Percentiles rank a stretch among this genome's conserved stretches.
Evolutionary conservation across 1,140 invertebrate species (phyloP).

Genomic region (Caenorhabditis brenneri): DNA sequence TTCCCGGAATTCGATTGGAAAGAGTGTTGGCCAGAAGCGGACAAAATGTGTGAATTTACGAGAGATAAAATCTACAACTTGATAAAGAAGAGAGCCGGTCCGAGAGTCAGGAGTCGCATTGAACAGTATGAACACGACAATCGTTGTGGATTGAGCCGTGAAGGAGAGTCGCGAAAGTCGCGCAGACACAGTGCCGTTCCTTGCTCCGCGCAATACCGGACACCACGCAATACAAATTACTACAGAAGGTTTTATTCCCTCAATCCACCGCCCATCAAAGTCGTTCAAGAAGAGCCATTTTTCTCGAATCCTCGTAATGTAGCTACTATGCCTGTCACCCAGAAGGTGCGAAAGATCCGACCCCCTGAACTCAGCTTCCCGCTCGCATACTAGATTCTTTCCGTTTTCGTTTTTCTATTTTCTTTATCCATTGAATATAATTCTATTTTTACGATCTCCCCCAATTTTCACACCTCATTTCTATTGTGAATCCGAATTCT

Average conservation of each 20-base stretch:
- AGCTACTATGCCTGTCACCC: neutral
- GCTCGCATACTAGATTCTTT: neutral
- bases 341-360: neutral
- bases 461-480: too few relatives aligned
- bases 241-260: neutral
- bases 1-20: neutral
- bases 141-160: neutral
- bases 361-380: neutral
- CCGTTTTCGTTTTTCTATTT: too few relatives aligned
- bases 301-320: neutral
- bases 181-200: neutral
- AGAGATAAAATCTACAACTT: constrained; percentile 17
- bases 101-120: neutral
- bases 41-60: constrained; percentile 12
- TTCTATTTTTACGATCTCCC: too few relatives aligned
- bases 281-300: neutral
- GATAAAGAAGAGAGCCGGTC: neutral
- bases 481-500: too few relatives aligned
- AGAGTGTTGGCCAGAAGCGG: neutral
- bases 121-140: neutral
- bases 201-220: neutral
- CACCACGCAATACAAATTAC: neutral
- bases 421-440: neutral
- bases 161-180: neutral
- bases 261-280: neutral